These are phyloP conservation scores for Pherbina coryleti DNA, from an alignment of 2,888 invertebrate species.

Conservation along the genomic window DNA sequence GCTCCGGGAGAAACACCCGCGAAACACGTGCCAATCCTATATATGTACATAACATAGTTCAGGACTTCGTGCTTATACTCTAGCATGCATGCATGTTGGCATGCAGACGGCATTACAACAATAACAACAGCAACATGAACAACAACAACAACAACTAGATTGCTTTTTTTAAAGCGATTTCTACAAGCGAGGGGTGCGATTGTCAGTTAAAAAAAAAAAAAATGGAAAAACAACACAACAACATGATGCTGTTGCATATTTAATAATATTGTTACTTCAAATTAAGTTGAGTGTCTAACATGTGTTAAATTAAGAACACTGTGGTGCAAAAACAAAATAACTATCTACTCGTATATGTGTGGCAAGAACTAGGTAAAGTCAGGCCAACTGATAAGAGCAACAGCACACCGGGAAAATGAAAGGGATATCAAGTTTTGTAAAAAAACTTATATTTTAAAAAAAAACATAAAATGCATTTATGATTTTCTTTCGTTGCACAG, in stretches of 20 bases:
- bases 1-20: neutral
- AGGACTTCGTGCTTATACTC: neutral
- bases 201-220: neutral
- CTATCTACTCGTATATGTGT: neutral
- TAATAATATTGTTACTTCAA: conserved; percentile 29
- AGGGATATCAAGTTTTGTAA: too few relatives aligned
- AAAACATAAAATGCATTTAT: neutral
- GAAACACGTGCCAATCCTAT: neutral
- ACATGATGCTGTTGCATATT: conserved; percentile 31
- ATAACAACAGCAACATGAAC: neutral
- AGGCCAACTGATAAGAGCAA: neutral
- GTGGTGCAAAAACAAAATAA: neutral
- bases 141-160: neutral
- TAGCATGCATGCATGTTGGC: neutral
- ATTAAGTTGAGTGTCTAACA: conserved; percentile 33
- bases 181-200: neutral
- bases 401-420: neutral
- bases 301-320: conserved; percentile 37
- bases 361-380: neutral
- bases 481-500: too few relatives aligned
- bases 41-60: neutral
- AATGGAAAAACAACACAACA: too few relatives aligned
- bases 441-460: neutral
- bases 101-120: neutral
- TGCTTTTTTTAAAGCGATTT: neutral